Evolutionary conservation across 1,140 invertebrate genomes (phyloP).

Genomic region (Myzus persicae): DNA sequence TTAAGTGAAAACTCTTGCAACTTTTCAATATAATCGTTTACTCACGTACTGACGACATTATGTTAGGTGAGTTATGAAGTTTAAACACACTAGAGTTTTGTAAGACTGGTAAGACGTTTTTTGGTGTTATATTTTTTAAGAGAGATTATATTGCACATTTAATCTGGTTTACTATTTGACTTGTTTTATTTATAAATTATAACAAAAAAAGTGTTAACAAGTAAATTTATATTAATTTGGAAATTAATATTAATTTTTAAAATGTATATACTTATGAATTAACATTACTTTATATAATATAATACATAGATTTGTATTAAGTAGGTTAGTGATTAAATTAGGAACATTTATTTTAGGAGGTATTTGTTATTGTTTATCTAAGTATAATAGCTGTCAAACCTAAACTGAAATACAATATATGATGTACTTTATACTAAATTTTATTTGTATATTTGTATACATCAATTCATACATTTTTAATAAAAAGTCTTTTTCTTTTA

Average conservation of each 20-base stretch:
- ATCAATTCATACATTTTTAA: too few relatives aligned
- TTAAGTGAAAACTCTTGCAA: slow-evolving; percentile 2
- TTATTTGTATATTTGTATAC: too few relatives aligned
- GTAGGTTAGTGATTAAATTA: too few relatives aligned
- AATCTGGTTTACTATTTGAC: background rate
- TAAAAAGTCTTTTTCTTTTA: too few relatives aligned
- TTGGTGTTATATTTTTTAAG: background rate
- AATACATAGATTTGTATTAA: background rate
- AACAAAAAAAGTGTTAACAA: background rate
- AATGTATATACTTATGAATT: background rate
- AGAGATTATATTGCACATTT: background rate
- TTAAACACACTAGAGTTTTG: background rate
- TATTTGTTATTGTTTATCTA: too few relatives aligned
- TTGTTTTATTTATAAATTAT: background rate
- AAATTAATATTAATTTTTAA: background rate
- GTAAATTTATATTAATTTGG: background rate
- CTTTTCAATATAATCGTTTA: background rate
- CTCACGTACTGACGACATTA: background rate
- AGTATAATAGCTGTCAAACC: too few relatives aligned
- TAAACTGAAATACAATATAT: too few relatives aligned
- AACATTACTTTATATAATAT: background rate
- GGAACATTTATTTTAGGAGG: too few relatives aligned
- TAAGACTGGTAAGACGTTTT: background rate
- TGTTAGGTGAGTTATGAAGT: background rate
- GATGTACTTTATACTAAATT: too few relatives aligned